These are phyloP conservation scores for Cryptotis parvus DNA, from an alignment of 2,113 vertebrate species.

Conservation along the genomic window DNA sequence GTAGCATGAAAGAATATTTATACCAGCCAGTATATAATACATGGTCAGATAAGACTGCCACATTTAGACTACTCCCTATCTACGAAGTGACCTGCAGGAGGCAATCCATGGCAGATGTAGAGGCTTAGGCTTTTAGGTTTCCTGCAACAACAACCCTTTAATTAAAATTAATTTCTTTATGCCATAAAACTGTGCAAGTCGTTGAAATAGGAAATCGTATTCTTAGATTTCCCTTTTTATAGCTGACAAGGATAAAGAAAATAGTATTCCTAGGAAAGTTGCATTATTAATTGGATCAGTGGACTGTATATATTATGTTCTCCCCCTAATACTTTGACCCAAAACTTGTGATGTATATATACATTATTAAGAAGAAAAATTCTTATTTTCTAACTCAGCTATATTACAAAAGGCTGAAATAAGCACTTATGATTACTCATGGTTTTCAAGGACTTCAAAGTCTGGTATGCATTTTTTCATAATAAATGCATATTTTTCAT, in stretches of 20 bases:
- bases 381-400: slow-evolving; percentile 22
- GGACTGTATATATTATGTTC: not conserved
- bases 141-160: not conserved
- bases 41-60: too few relatives aligned
- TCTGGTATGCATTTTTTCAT: not conserved
- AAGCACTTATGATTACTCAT: not conserved
- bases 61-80: too few relatives aligned
- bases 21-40: too few relatives aligned
- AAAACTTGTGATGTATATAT: not conserved
- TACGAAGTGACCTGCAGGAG: too few relatives aligned
- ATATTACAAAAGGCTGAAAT: slow-evolving; percentile 36
- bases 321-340: slow-evolving; percentile 10
- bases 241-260: not conserved
- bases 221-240: not conserved
- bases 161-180: not conserved
- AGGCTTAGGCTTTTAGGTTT: too few relatives aligned
- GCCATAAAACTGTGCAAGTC: not conserved
- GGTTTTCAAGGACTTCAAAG: slow-evolving; percentile 47
- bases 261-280: not conserved
- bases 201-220: not conserved
- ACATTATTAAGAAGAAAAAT: slow-evolving; percentile 21
- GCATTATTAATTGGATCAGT: slow-evolving; percentile 7
- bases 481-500: too few relatives aligned
- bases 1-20: too few relatives aligned
- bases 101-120: too few relatives aligned